phyloP scores from a whole-genome alignment of 1,140 invertebrate species.

The Magallana angulata region DNA sequence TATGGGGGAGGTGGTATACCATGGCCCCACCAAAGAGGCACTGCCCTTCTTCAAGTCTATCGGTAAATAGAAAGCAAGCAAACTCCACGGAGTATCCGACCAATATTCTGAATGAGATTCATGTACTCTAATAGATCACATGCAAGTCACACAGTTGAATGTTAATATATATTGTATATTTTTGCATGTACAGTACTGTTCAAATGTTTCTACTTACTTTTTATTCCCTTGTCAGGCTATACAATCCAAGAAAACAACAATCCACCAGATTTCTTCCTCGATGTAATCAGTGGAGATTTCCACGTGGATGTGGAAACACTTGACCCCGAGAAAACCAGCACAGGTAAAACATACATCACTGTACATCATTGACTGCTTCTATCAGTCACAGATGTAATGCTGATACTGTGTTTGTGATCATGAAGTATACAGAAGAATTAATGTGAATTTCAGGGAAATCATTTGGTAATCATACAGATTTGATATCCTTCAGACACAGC shows the following conservation, averaged over 20 bases:
- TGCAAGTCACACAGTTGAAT: too few species aligned
- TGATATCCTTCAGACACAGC: too few species aligned
- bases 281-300: conserved; percentile 76
- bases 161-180: too few species aligned
- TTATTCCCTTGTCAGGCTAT: conserved; percentile 69
- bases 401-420: too few species aligned
- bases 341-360: not conserved
- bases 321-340: conserved; percentile 8
- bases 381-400: too few species aligned
- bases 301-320: conserved; percentile 47
- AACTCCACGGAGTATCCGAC: too few species aligned
- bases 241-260: conserved; percentile 78
- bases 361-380: too few species aligned
- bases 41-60: conserved; percentile 73
- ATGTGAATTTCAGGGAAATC: not conserved
- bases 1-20: conserved; percentile 74
- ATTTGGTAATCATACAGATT: not conserved
- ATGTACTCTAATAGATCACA: too few species aligned
- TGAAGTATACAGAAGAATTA: not conserved
- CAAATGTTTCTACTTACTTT: too few species aligned
- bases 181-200: too few species aligned
- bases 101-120: too few species aligned
- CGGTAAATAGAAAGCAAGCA: conserved; percentile 58
- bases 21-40: conserved; percentile 72
- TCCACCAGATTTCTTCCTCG: conserved; percentile 78